Evolutionary conservation across 2,113 vertebrate species (phyloP).

Genomic region (Notiomystis cincta): DNA sequence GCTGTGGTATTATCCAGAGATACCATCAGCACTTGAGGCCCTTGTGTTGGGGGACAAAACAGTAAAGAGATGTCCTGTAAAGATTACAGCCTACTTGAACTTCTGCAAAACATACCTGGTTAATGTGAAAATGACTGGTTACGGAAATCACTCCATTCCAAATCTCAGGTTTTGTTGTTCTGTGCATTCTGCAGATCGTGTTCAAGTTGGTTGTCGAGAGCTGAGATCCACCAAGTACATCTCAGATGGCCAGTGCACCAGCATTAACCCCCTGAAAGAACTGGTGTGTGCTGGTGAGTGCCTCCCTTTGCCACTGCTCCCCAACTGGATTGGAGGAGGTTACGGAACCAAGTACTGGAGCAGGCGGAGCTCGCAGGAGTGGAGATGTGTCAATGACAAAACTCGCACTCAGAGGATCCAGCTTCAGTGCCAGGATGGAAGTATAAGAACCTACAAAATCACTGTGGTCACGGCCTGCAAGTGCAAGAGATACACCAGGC

Average conservation of each 20-base stretch:
- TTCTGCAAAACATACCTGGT: not conserved
- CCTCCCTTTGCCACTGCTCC: conserved; percentile 86
- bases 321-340: conserved; percentile 92
- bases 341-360: conserved; percentile 87
- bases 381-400: conserved; percentile 92
- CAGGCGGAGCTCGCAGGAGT: conserved; percentile 84
- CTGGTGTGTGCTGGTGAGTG: conserved; percentile 94
- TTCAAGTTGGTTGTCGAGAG: conserved; percentile 89
- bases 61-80: conserved; percentile 16
- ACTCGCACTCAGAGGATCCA: conserved; percentile 88
- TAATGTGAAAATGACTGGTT: not conserved
- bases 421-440: conserved; percentile 89
- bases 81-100: conserved; percentile 1
- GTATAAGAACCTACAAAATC: conserved; percentile 91
- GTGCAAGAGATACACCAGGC: conserved; percentile 89
- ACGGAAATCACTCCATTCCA: not conserved
- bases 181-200: conserved; percentile 71
- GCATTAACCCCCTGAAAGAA: conserved; percentile 90
- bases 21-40: not conserved
- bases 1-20: conserved; percentile 6
- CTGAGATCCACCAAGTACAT: conserved; percentile 94
- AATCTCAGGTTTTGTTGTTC: conserved; percentile 3
- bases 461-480: conserved; percentile 92
- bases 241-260: conserved; percentile 94
- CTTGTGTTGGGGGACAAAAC: not conserved